phyloP scores from a whole-genome alignment of 2,113 vertebrate genomes.

The Lepisosteus oculatus region DNA sequence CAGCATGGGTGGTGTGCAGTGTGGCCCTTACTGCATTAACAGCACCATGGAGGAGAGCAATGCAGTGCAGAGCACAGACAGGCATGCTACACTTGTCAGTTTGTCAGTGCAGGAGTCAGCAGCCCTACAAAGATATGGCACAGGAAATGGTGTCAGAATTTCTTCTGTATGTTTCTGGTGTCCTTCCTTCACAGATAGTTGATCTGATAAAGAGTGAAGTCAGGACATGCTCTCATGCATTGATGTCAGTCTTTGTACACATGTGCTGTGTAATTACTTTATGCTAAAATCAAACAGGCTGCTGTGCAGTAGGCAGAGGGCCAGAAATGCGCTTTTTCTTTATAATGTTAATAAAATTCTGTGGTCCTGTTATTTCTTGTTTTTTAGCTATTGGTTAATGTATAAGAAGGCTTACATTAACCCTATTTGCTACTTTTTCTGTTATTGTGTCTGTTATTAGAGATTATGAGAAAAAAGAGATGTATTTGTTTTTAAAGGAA shows the following conservation, averaged over 20 bases:
- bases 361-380: no score
- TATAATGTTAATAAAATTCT: background rate
- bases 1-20: background rate
- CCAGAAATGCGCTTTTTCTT: background rate
- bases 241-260: background rate
- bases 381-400: no score
- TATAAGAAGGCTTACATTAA: no score
- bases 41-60: background rate
- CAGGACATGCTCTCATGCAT: background rate
- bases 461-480: background rate
- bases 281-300: background rate
- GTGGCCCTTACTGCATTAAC: conserved; percentile 10
- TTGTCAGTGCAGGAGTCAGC: background rate
- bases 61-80: background rate
- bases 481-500: no score
- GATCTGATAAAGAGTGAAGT: background rate
- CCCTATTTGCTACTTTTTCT: background rate
- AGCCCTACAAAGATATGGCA: background rate
- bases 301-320: background rate
- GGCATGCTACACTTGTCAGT: background rate
- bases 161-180: background rate
- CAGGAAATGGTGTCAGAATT: background rate
- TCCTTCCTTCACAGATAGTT: background rate
- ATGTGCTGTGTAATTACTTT: background rate
- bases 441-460: background rate